Base-by-base conservation (phyloP, 1,140 invertebrate species). In the Ditylenchus dipsaci region DNA sequence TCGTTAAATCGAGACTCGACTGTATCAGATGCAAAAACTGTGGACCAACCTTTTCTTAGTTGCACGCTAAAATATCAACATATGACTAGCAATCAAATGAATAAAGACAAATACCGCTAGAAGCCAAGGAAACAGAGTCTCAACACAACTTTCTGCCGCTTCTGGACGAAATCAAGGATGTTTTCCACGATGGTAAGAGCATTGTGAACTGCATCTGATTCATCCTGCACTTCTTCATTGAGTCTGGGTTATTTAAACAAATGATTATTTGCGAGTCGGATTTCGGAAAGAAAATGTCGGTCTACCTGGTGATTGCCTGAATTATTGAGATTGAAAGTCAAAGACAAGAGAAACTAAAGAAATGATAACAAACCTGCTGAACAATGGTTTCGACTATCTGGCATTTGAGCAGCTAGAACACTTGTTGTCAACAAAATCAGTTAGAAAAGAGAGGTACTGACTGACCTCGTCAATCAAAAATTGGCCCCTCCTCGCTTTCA, bases 201-300 rank as follows among this genome's bases (percentile, higher is more conserved):
- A 82, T 97, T 95, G 83, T 95, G 92, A 21, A 98, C 91, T 58
- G 94, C 95, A 84, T 97, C 93, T 57, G 90, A 87, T 85, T 98
- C 95, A 84, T 97, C 94, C 84, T 92, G 92, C 3, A 93, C 88
- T 69, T 85, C 86, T 85, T 99, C 95, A 86, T 97, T 93, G 1
- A 99, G 86, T 59, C 94, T 87, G 49, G 94, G 90, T 23, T 38
- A 38, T 38, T 38, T 38, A 11, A 38, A 38, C 11, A n/a, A n/a
- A n/a, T n/a, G n/a, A n/a, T n/a, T n/a, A n/a, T n/a, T n/a, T n/a
- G n/a, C n/a, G n/a, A n/a, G n/a, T n/a, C n/a, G n/a, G 43, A 13
- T 45, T 45, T 45, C 49, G 3, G 15, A 53, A 17, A 19, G n/a
- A 21, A 26, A 21, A 53, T 53, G 3, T 53, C 3, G 15, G 3